A percentile compares a stretch with the other conserved stretches of the same genome.
phyloP scores from a whole-genome alignment of 2,888 invertebrate species.

The Deladenus siricidicola region DNA sequence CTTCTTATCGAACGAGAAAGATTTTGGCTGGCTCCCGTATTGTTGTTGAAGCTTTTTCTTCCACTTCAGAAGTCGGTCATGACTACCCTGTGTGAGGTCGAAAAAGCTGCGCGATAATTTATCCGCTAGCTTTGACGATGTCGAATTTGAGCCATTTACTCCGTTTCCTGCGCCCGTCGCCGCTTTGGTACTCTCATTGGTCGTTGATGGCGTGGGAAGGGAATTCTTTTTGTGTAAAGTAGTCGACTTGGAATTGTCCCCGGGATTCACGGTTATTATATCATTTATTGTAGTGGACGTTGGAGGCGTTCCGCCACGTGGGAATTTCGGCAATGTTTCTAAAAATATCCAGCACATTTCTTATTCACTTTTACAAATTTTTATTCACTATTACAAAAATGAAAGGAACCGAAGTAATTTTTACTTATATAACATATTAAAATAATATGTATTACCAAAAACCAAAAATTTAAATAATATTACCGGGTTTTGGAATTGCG shows the following conservation, averaged over 20 bases:
- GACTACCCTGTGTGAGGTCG: constrained; percentile 28
- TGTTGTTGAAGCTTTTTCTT: constrained; percentile 29
- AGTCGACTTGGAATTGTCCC: too few relatives aligned
- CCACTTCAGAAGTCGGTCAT: constrained; percentile 27
- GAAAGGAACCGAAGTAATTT: too few relatives aligned
- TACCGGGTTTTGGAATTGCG: too few relatives aligned
- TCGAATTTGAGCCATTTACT: constrained; percentile 2
- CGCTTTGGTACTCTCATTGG: background rate
- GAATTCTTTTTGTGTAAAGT: too few relatives aligned
- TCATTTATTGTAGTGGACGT: too few relatives aligned
- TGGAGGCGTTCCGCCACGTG: background rate
- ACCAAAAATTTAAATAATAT: too few relatives aligned
- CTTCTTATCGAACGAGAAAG: background rate
- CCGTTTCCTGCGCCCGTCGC: background rate
- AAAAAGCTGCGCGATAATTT: constrained; percentile 29
- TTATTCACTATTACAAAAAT: too few relatives aligned
- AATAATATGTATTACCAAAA: too few relatives aligned
- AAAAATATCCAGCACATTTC: too few relatives aligned
- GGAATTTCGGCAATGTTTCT: constrained; percentile 2
- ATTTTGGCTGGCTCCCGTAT: background rate
- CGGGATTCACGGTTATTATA: too few relatives aligned
- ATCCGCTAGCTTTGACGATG: constrained; percentile 26
- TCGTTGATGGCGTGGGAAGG: background rate
- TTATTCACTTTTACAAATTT: too few relatives aligned
- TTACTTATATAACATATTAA: too few relatives aligned